phyloP scores from a whole-genome alignment of 2,888 invertebrate species.

The Caenorhabditis afra region DNA sequence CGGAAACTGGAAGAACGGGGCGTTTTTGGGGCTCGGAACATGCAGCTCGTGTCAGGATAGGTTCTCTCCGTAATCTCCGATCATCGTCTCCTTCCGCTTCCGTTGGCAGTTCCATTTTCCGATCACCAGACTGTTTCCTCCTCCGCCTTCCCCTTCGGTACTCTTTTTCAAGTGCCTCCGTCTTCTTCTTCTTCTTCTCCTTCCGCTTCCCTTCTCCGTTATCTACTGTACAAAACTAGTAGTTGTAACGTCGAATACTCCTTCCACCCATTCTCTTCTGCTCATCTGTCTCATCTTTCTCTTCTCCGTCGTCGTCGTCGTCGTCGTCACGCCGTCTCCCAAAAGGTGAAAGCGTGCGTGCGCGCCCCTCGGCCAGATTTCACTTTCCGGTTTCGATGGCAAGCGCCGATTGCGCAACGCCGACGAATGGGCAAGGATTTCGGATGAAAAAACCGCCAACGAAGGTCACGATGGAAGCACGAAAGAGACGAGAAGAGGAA shows the following conservation, averaged over 20 bases:
- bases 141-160: constrained; percentile 6
- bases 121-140: constrained; percentile 48
- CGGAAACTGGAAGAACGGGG: too few species aligned
- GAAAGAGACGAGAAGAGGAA: not conserved
- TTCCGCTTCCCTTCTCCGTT: constrained; percentile 50
- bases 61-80: too few species aligned
- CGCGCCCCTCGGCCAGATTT: constrained; percentile 25
- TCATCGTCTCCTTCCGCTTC: not conserved
- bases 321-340: not conserved
- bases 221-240: constrained; percentile 54
- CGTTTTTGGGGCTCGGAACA: too few species aligned
- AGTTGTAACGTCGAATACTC: constrained; percentile 52
- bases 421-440: constrained; percentile 16
- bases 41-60: too few species aligned
- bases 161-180: constrained; percentile 29
- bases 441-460: constrained; percentile 13
- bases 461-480: constrained; percentile 33
- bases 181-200: constrained; percentile 37
- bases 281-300: constrained; percentile 23
- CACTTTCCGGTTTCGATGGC: constrained; percentile 56
- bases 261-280: constrained; percentile 14
- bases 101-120: constrained; percentile 9
- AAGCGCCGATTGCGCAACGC: constrained; percentile 46
- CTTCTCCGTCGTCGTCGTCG: not conserved
- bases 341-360: constrained; percentile 54